phyloP scores from a whole-genome alignment of 2,113 vertebrate species.

The Budorcas taxicolor region DNA sequence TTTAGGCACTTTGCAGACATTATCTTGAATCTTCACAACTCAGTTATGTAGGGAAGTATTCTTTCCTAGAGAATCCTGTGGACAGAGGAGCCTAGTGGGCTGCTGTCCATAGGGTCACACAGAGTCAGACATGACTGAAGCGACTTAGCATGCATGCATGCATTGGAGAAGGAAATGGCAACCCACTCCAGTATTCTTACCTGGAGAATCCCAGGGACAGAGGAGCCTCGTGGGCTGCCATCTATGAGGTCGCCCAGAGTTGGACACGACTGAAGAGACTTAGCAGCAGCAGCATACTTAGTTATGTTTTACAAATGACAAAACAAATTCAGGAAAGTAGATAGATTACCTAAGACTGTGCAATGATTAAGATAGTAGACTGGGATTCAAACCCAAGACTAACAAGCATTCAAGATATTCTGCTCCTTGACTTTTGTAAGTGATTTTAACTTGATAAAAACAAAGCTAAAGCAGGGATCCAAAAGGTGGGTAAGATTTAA shows the following conservation, averaged over 20 bases:
- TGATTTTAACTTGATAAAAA: not conserved
- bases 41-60: not conserved
- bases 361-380: not conserved
- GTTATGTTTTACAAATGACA: not conserved
- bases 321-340: not conserved
- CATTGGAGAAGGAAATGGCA: not conserved
- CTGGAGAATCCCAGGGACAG: not conserved
- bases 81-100: not conserved
- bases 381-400: not conserved
- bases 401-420: not conserved
- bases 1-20: not conserved
- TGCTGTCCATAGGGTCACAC: not conserved
- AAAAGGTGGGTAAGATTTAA: not conserved
- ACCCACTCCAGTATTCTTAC: not conserved
- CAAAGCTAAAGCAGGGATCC: not conserved
- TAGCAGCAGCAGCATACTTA: not conserved
- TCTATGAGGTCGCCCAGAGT: not conserved
- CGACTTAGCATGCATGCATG: rapidly evolving
- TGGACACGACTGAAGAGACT: rapidly evolving
- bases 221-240: not conserved
- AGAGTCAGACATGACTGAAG: not conserved
- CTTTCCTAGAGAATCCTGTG: not conserved
- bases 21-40: not conserved
- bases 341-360: not conserved
- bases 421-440: not conserved